Conservation (phyloP, 2,888 invertebrate species). For the Gymnosoma rotundatum region DNA sequence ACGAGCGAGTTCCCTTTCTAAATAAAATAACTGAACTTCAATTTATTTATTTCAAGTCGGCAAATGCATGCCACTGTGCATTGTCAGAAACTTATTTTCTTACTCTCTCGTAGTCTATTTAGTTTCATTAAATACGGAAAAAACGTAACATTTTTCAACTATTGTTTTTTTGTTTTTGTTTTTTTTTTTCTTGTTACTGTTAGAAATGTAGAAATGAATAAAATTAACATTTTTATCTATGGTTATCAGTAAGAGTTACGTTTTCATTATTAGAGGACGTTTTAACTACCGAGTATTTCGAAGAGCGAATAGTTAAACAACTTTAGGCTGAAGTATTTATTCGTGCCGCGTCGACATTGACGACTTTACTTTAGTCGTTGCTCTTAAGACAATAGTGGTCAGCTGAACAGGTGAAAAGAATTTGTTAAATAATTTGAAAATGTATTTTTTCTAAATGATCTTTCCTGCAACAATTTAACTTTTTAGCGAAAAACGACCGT, state of each 20-base stretch:
- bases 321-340: slow-evolving; percentile 20
- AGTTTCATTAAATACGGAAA: neutral
- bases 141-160: neutral
- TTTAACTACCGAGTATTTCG: slow-evolving; percentile 14
- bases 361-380: slow-evolving; percentile 2
- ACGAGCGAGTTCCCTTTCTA: too few relatives aligned
- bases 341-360: neutral
- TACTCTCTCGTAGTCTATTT: too few relatives aligned
- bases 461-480: slow-evolving; percentile 3
- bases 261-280: slow-evolving; percentile 54
- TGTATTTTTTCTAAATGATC: slow-evolving; percentile 6
- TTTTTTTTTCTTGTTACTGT: neutral
- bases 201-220: neutral
- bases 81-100: too few relatives aligned
- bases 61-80: too few relatives aligned
- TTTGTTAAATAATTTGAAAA: slow-evolving; percentile 2
- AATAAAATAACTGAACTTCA: too few relatives aligned
- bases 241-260: slow-evolving; percentile 65
- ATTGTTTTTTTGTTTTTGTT: too few relatives aligned
- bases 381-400: slow-evolving; percentile 30
- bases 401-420: slow-evolving; percentile 48
- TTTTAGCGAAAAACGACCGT: neutral
- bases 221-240: slow-evolving; percentile 55
- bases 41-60: too few relatives aligned
- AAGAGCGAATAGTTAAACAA: slow-evolving; percentile 8